phyloP scores from a whole-genome alignment of 2,888 invertebrate species.

The Oxytorus armatus region DNA sequence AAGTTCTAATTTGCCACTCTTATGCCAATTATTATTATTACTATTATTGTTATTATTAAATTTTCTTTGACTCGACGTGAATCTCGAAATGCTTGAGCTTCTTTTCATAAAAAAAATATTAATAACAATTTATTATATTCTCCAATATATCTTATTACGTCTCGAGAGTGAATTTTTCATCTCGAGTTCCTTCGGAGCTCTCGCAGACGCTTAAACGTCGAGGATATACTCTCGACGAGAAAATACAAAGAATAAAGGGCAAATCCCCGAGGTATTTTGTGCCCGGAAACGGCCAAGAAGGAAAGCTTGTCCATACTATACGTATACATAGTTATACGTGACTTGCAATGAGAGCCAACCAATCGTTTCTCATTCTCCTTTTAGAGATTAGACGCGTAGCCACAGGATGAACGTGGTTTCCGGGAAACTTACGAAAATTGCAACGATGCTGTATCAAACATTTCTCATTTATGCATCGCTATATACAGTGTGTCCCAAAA shows the following conservation, averaged over 20 bases:
- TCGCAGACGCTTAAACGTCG: background rate
- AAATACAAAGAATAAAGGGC: slow-evolving; percentile 25
- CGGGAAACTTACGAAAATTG: slow-evolving; percentile 48
- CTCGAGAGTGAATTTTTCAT: background rate
- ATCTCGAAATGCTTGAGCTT: too few relatives aligned
- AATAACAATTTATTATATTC: background rate
- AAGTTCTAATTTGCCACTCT: too few relatives aligned
- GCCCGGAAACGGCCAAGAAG: background rate
- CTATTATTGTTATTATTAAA: too few relatives aligned
- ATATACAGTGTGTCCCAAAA: too few relatives aligned
- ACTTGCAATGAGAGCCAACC: slow-evolving; percentile 14
- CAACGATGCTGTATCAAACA: slow-evolving; percentile 11
- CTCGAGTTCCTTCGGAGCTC: background rate
- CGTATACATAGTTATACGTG: slow-evolving; percentile 2
- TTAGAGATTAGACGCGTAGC: slow-evolving; percentile 49
- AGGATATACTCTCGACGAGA: slow-evolving; percentile 2
- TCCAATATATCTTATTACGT: background rate
- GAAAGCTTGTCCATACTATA: slow-evolving; percentile 11
- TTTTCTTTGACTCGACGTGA: too few relatives aligned
- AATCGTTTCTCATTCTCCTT: slow-evolving; percentile 45
- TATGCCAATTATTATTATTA: too few relatives aligned
- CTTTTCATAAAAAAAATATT: background rate
- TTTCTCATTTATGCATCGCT: slow-evolving; percentile 17
- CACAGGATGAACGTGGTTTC: background rate
- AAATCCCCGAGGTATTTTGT: slow-evolving; percentile 38